Evolutionary conservation across 1,140 invertebrate species (phyloP).

Genomic region (Nautilus pompilius): DNA sequence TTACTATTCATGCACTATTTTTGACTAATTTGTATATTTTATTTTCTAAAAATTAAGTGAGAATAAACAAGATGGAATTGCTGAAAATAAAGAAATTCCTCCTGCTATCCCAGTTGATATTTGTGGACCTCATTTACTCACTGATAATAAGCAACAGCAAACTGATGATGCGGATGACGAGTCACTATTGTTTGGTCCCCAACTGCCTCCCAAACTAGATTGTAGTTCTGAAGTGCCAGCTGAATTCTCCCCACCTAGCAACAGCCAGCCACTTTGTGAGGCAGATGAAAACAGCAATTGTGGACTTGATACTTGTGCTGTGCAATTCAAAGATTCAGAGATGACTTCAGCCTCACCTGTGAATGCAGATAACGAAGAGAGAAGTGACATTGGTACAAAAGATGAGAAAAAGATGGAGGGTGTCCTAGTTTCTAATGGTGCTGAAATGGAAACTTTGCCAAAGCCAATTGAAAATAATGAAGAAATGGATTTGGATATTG

Average conservation of each 20-base stretch:
- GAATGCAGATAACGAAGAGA: neutral
- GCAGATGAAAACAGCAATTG: neutral
- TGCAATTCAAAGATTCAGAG: neutral
- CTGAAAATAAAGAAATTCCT: too few relatives aligned
- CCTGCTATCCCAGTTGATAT: too few relatives aligned
- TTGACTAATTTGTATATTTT: too few relatives aligned
- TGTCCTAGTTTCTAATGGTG: too few relatives aligned
- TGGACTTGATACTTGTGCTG: neutral
- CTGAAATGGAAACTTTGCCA: too few relatives aligned
- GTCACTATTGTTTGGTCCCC: neutral
- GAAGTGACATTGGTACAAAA: neutral
- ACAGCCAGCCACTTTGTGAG: neutral
- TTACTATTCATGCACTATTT: too few relatives aligned
- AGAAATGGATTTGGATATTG: constrained; percentile 37
- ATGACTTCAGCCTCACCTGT: neutral
- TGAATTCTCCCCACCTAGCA: neutral
- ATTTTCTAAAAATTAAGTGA: too few relatives aligned
- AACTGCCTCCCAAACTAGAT: neutral
- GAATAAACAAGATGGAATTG: too few relatives aligned
- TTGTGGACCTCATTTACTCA: too few relatives aligned
- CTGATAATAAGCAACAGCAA: too few relatives aligned
- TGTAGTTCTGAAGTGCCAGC: neutral
- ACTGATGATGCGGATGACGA: constrained; percentile 5
- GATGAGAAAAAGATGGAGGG: neutral
- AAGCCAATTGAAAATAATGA: constrained; percentile 15